Conservation (phyloP, 2,888 invertebrate genomes). For the Dicycla oo region DNA sequence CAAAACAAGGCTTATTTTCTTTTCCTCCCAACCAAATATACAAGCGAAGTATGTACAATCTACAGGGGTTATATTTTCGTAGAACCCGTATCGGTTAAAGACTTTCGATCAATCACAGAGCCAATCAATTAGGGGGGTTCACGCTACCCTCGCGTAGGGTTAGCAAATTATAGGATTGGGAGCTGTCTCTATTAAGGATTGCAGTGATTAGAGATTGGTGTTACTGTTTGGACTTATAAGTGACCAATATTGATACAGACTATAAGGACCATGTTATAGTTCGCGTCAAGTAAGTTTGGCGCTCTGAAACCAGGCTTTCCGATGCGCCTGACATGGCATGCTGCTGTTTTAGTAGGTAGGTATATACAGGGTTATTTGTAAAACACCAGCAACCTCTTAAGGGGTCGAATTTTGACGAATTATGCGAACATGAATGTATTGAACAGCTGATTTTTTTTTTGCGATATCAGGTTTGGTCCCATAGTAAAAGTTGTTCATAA, state of each 20-base stretch:
- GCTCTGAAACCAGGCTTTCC: too few species aligned
- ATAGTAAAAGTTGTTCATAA: too few species aligned
- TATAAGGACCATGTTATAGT: too few species aligned
- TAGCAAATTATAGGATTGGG: constrained; percentile 46
- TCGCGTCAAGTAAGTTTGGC: too few species aligned
- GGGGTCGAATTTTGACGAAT: too few species aligned
- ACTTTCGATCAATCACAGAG: constrained; percentile 59
- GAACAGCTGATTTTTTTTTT: too few species aligned
- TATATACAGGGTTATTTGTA: too few species aligned
- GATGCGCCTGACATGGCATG: too few species aligned
- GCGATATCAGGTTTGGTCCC: too few species aligned
- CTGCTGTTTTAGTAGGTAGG: too few species aligned
- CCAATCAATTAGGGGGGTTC: constrained; percentile 61
- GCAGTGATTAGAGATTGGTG: background rate
- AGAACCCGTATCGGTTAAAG: constrained; percentile 38
- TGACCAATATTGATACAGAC: background rate
- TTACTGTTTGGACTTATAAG: background rate
- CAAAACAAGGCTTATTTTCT: background rate
- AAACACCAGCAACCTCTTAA: too few species aligned
- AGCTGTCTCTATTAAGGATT: constrained; percentile 16
- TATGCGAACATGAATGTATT: too few species aligned
- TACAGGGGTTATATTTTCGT: constrained; percentile 15
- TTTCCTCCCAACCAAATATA: background rate
- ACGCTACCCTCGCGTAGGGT: constrained; percentile 52
- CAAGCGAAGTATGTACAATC: constrained; percentile 4